Conservation (phyloP, 35 echinoderm and acorn worm genomes). For the Heliocidaris tuberculata region DNA sequence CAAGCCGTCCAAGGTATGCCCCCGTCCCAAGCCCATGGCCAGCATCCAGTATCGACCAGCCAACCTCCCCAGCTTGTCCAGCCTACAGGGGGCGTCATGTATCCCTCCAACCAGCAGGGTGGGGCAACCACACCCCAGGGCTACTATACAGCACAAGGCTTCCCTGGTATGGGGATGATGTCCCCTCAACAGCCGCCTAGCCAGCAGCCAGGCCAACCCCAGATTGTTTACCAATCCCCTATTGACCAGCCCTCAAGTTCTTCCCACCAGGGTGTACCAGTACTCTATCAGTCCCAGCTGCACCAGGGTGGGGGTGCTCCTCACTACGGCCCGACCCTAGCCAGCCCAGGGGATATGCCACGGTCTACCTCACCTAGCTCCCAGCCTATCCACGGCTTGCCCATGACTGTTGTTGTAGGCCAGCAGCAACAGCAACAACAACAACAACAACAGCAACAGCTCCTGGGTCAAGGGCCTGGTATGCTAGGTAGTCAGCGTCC, state of each 20-base stretch:
- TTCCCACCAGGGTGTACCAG: conserved; percentile 57
- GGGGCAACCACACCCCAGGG: conserved; percentile 39
- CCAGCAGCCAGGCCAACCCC: conserved; percentile 41
- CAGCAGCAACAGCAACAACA: conserved; percentile 52
- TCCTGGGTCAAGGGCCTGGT: conserved; percentile 24
- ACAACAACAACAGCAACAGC: conserved; percentile 49
- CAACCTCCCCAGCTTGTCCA: conserved; percentile 48
- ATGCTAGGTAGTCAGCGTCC: conserved; percentile 55
- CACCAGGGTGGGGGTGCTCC: conserved; percentile 32
- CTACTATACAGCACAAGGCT: conserved; percentile 47
- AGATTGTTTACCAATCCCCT: conserved; percentile 54
- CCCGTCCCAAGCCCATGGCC: conserved; percentile 29
- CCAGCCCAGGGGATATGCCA: conserved; percentile 45
- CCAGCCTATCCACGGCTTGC: conserved; percentile 31
- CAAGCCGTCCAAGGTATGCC: conserved; percentile 48
- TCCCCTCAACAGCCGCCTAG: conserved; percentile 43
- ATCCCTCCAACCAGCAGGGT: conserved; percentile 53
- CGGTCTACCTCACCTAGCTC: conserved; percentile 59
- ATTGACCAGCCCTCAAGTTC: conserved; percentile 47
- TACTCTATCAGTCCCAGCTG: conserved; percentile 59
- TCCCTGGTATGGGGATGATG: conserved; percentile 31
- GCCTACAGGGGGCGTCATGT: conserved; percentile 48
- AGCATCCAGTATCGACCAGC: conserved; percentile 7
- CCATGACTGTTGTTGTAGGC: conserved; percentile 42
- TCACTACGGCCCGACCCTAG: conserved; percentile 37